These are phyloP conservation scores for Deilephila porcellus DNA, from an alignment of 2,888 invertebrate species.

Conservation along the genomic window DNA sequence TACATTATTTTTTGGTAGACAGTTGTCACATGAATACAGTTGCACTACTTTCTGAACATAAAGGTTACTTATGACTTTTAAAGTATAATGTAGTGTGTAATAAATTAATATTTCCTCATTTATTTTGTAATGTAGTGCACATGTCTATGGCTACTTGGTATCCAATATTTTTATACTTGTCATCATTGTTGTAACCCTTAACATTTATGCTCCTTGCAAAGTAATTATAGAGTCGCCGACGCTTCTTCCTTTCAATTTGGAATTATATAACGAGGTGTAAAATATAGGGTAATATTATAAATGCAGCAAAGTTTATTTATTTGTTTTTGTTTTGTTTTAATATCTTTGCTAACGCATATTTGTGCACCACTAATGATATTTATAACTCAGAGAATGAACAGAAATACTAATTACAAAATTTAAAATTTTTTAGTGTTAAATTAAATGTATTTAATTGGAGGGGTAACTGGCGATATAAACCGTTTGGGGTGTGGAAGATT, in stretches of 20 bases:
- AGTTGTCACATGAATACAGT: constrained; percentile 67
- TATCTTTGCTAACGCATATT: background rate
- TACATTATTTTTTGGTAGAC: constrained; percentile 61
- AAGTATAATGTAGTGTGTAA: constrained; percentile 22
- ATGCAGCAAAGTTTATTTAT: too few species aligned
- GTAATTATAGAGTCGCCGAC: too few species aligned
- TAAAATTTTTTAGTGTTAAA: background rate
- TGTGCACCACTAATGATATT: too few species aligned
- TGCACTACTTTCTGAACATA: constrained; percentile 56
- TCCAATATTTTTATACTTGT: too few species aligned
- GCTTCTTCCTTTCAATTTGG: too few species aligned
- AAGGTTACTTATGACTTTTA: constrained; percentile 32
- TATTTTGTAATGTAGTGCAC: background rate
- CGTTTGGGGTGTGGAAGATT: background rate
- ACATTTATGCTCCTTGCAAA: too few species aligned
- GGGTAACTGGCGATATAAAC: background rate
- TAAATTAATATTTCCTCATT: constrained; percentile 18
- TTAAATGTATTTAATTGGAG: background rate
- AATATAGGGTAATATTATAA: too few species aligned
- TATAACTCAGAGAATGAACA: too few species aligned
- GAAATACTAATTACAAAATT: too few species aligned
- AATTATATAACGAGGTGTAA: too few species aligned
- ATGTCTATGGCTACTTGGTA: background rate
- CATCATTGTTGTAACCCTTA: too few species aligned
- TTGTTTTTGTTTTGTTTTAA: background rate